Base-by-base conservation (phyloP, 2,797 vertebrate species). In the Sternotherus odoratus region DNA sequence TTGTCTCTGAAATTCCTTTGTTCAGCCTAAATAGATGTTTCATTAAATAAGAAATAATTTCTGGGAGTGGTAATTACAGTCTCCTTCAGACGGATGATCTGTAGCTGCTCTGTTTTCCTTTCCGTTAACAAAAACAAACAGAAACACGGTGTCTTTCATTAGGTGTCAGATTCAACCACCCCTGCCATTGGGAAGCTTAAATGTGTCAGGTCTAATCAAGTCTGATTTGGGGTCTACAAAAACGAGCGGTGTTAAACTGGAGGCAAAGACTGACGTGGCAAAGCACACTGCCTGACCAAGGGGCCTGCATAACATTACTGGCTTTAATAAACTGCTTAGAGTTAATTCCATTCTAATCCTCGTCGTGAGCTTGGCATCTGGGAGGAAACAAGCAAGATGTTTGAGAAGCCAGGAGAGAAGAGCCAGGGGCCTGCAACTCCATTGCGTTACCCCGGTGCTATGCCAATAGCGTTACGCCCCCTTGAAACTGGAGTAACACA, bases 21-120 rank as follows among this genome's bases (percentile, higher is more conserved):
- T 95, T 96, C 85, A 82, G 79, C 82, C 94, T 80, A 89, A 93
- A 95, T 86, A 96, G 95, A 90, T 51, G 4, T 84, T 96, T 94
- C 96, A 97, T 94, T 95, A 92, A 96, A 95, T 84, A 86, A 88
- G 81, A 93, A 95, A 96, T 96, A 89, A 94, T 96, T 95, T 53
- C 82, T 90, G 91, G 91, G 96, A 95, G 94, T 88, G 94, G 96
- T 94, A 95, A 95, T 95, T 95, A 91, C 88, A 93, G 88, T 17
- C 83, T 86, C 90, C 79, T 86, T 89, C 83, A 92, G 86, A 84
- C 48, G 85, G 94, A 77, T 85, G 90, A 85, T 88, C 88, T 0
- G 88, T 48, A 63, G 78, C 91, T 87, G 46, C 28, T 78, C 82
- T 94, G 78, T 93, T 95, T 94, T 84, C 87, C 90, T 88, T 87